Percentiles rank a stretch among this genome's conserved stretches.
phyloP scores from a whole-genome alignment of 1,140 invertebrate genomes.

The Bathynomus jamesi region DNA sequence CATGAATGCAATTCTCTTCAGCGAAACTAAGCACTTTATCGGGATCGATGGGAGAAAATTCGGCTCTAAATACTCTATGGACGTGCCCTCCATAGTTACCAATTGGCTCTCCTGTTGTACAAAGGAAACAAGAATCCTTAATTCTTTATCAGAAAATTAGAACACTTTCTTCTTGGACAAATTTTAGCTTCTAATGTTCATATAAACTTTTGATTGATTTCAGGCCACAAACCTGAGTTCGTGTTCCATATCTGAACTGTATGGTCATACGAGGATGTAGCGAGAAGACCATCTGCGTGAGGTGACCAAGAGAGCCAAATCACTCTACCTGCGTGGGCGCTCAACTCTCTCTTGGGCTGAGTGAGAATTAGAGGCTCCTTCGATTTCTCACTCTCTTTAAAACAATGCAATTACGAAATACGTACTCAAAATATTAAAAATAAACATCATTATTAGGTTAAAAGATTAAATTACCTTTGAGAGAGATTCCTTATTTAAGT shows the following conservation, averaged over 20 bases:
- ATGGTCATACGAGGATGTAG: constrained; percentile 31
- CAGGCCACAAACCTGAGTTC: too few species aligned
- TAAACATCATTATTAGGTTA: too few species aligned
- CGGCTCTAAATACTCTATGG: constrained; percentile 21
- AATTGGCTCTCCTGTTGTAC: constrained; percentile 10
- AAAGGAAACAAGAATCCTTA: background rate
- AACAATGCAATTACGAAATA: too few species aligned
- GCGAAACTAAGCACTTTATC: constrained; percentile 27
- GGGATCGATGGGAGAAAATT: constrained; percentile 26
- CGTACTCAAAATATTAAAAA: too few species aligned
- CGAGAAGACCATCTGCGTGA: constrained; percentile 14
- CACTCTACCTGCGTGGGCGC: constrained; percentile 22
- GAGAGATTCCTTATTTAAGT: too few species aligned
- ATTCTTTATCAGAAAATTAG: background rate
- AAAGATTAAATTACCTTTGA: too few species aligned
- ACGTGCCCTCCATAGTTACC: constrained; percentile 29
- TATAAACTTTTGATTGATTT: too few species aligned
- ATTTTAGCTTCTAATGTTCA: too few species aligned
- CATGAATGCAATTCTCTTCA: constrained; percentile 27
- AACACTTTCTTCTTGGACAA: background rate
- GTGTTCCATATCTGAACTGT: constrained; percentile 33
- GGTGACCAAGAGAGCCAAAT: constrained; percentile 32
- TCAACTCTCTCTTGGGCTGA: constrained; percentile 18
- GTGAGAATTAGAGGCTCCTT: constrained; percentile 12
- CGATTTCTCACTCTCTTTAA: background rate